Base-by-base conservation (phyloP, 2,888 invertebrate species). In the Lissocephala sabroskyi region DNA sequence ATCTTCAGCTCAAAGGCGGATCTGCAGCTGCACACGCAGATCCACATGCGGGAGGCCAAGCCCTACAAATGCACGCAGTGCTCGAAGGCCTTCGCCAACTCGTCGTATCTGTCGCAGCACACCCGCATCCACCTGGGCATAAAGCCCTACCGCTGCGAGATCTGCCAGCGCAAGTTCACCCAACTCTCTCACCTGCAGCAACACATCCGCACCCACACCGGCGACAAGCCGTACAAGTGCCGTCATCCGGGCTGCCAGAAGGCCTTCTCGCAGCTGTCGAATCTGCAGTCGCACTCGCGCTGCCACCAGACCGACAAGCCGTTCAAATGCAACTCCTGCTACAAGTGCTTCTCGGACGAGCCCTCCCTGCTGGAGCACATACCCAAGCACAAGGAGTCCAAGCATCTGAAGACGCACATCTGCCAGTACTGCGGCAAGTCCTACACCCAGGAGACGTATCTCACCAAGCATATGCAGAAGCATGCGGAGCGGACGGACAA, bases 271-370 rank as follows among this genome's bases (percentile, higher is more conserved):
- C 99, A 99, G 86, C 90, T 99, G 79, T 97, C 97, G 82, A 99
- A 99, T 87, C 91, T 99, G 67, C 99, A 99, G 88, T 96, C 96
- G 83, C 99, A 99, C 87, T 98, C 98, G 78, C 92, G 99, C 62
- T 98, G 98, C 87, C 99, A 99, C 87, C 98, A 99, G 85, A 97
- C 98, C 59, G 98, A 99, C 88, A 98, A 98, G 84, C 98, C 99
- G 28, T 98, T 96, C 90, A 98, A 99, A 87, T 99, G 99, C 88
- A 99, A 99, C 89, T 97, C 97, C 67, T 99, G 99, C 88, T 99
- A 99, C 89, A 99, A 99, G 87, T 99, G 98, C 86, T 99, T 98
- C 88, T 91, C 94, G 65, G 98, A 98, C 86, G 99, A 99, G 86
- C 94, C 95, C 60, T 93, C 96, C 63, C 89, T 99, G 64, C 89